A percentile compares a stretch with the other conserved stretches of the same genome.
These are phyloP conservation scores for Anser brachyrhynchus DNA, from an alignment of 2,113 vertebrate species.

Conservation along the genomic window DNA sequence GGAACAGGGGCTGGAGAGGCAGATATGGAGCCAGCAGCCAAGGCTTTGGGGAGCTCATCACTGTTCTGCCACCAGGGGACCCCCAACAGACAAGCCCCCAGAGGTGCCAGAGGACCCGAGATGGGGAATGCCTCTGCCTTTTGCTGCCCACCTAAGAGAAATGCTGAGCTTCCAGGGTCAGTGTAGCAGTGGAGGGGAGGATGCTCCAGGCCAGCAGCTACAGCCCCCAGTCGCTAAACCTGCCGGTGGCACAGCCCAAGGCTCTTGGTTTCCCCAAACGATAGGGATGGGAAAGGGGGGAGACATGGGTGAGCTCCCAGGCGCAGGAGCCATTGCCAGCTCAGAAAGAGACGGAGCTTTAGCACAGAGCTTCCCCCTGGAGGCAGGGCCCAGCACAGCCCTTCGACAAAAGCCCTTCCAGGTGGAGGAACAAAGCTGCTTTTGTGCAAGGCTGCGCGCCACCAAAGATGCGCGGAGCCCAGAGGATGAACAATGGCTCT, in stretches of 20 bases:
- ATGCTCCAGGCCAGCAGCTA: background rate
- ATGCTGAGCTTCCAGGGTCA: background rate
- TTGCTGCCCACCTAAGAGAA: background rate
- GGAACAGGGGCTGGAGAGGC: background rate
- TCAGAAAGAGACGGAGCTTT: background rate
- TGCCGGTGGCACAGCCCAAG: background rate
- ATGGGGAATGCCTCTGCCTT: background rate
- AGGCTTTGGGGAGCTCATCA: background rate
- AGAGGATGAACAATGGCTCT: background rate
- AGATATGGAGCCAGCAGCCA: accelerated
- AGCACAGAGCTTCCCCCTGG: background rate
- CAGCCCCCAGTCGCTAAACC: background rate
- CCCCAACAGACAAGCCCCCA: background rate
- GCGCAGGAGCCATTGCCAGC: accelerated
- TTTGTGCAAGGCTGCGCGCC: background rate
- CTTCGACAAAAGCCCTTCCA: background rate
- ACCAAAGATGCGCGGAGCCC: background rate
- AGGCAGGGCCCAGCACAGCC: background rate
- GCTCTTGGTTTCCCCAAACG: background rate
- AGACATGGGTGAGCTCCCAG: background rate
- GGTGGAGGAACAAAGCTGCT: background rate
- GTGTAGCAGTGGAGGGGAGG: background rate
- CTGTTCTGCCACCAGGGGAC: background rate
- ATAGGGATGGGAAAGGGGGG: background rate
- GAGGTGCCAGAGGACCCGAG: background rate